Base-by-base conservation (phyloP, 2,888 invertebrate genomes). In the Steinernema carpocapsae region DNA sequence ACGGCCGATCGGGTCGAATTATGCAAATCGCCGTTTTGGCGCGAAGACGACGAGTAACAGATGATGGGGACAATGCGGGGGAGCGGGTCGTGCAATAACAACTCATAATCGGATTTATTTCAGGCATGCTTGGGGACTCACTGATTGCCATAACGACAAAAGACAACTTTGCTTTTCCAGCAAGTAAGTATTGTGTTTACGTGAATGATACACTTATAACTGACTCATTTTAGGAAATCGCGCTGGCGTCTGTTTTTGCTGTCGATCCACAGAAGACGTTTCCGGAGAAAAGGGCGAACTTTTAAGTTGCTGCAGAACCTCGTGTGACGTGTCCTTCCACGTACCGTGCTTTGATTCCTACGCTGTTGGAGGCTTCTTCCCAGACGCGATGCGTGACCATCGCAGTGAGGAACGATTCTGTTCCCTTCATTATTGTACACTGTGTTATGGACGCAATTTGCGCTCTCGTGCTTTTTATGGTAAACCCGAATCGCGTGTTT, bases 391-490 rank as follows among this genome's bases (percentile, higher is more conserved):
- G 64, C 22, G 19, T 12, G 52, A 52, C 52, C 37, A 37, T 6
- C 37, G 37, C 10, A 6, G 4, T 10, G 37, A 10, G 37, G 37
- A 37, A 37, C 37, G 37, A 37, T 32, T 32, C 17, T 64, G 64
- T n/a, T 64, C 64, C 10, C 22, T 26, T 10, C 64, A 64, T 29
- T 64, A 64, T 17, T 64, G 64, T 26, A n/a, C 64, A 1, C 29
- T 17, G 17, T 64, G 64, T 29, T 64, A 64, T 64, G 64, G 64
- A 7, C 24, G 29, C 14, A 29, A 19, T 1, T n/a, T 32, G 32
- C 24, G 32, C 6, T 29, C 64, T 4, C 24, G 64, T 2, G 64
- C 64, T n/a, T 64, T 64, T 29, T 32, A 32, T 17, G 64, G 64
- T 64, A 7, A 3, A 12, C 12, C 24, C 19, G 10, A 6, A 32